phyloP scores from a whole-genome alignment of 37 sponge, comb jelly and placozoan species.

The Lycopodina hypogea region DNA sequence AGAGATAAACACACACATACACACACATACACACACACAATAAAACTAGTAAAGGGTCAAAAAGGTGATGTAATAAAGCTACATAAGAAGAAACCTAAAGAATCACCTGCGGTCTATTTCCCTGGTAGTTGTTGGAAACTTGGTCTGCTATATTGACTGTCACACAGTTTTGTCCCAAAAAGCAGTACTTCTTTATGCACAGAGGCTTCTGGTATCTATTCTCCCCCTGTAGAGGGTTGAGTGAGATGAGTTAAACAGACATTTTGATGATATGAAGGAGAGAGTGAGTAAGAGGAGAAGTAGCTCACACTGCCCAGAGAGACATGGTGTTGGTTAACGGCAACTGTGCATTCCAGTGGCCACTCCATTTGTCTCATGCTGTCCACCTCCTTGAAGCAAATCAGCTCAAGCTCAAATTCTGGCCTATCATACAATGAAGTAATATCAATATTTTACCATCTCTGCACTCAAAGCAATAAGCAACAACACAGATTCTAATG shows the following conservation, averaged over 20 bases:
- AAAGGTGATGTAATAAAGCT: too few relatives aligned
- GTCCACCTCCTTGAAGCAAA: slow-evolving; percentile 82
- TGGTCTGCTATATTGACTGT: not conserved
- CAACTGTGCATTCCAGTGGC: slow-evolving; percentile 77
- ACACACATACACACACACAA: too few relatives aligned
- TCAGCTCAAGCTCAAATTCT: slow-evolving; percentile 87
- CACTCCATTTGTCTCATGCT: slow-evolving; percentile 72
- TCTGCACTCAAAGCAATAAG: too few relatives aligned
- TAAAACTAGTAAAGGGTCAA: too few relatives aligned
- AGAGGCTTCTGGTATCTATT: slow-evolving; percentile 56
- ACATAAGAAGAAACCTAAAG: too few relatives aligned
- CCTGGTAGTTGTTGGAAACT: too few relatives aligned
- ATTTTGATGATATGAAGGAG: slow-evolving; percentile 53
- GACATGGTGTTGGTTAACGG: slow-evolving; percentile 52
- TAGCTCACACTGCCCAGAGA: slow-evolving; percentile 70
- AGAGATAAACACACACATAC: too few relatives aligned
- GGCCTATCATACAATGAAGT: too few relatives aligned
- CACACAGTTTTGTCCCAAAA: slow-evolving; percentile 69
- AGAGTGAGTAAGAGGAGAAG: not conserved
- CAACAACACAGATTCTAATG: too few relatives aligned
- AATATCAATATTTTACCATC: too few relatives aligned
- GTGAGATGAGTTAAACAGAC: not conserved
- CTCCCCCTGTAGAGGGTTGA: slow-evolving; percentile 24
- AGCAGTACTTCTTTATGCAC: slow-evolving; percentile 63
- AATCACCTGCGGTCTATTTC: too few relatives aligned